phyloP scores from a whole-genome alignment of 2,888 invertebrate species.

The Standfussiana lucernea region DNA sequence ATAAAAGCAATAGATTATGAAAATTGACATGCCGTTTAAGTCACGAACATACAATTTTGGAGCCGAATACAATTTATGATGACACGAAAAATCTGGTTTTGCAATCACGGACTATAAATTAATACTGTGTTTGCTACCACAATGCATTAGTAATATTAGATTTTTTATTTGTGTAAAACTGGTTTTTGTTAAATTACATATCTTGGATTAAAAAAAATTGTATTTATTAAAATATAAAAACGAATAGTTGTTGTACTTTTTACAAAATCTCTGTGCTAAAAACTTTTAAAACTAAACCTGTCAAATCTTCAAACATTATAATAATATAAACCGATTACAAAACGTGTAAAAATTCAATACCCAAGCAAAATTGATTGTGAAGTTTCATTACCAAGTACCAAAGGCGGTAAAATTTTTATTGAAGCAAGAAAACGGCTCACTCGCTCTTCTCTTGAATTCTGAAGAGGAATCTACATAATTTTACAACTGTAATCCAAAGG shows the following conservation, averaged over 20 bases:
- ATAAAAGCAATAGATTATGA: constrained; percentile 49
- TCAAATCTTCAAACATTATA: not conserved
- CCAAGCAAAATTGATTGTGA: constrained; percentile 53
- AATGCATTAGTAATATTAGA: not conserved
- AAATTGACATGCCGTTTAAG: constrained; percentile 39
- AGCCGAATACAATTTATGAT: constrained; percentile 12
- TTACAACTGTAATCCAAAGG: constrained; percentile 73
- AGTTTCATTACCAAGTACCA: constrained; percentile 52
- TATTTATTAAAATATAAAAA: no score
- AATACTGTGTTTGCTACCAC: not conserved
- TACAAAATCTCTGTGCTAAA: not conserved
- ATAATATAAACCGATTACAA: constrained; percentile 1
- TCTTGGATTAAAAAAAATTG: not conserved
- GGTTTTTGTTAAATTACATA: not conserved
- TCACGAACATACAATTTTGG: constrained; percentile 27
- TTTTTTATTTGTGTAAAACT: not conserved
- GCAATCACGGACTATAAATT: not conserved
- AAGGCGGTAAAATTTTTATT: constrained; percentile 59
- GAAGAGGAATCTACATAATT: constrained; percentile 73
- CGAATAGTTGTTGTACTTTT: not conserved
- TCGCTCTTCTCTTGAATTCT: constrained; percentile 38
- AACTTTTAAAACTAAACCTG: not conserved
- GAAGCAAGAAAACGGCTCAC: constrained; percentile 30
- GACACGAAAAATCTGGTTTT: not conserved
- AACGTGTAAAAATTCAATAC: constrained; percentile 48